Conservation (phyloP, 2,113 vertebrate genomes). For the Myanophis thanlyinensis region DNA sequence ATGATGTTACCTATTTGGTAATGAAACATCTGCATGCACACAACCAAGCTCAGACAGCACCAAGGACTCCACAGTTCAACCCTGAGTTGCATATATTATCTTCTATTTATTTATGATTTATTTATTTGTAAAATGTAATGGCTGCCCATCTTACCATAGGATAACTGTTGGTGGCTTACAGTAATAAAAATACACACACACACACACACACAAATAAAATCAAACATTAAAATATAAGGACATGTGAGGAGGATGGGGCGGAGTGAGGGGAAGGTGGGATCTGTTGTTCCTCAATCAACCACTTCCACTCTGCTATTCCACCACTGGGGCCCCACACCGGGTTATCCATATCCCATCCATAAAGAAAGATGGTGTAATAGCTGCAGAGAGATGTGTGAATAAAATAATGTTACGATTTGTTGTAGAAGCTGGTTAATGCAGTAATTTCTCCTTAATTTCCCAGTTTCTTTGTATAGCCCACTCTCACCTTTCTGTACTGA, state of each 20-base stretch:
- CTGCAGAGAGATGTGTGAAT: background rate
- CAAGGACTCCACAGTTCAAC: background rate
- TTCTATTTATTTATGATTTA: background rate
- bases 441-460: background rate
- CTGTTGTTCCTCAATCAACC: background rate
- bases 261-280: background rate
- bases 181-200: background rate
- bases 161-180: background rate
- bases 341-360: background rate
- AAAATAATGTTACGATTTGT: background rate
- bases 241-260: background rate
- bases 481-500: background rate
- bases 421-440: background rate
- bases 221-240: background rate
- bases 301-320: background rate
- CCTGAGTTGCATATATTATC: background rate
- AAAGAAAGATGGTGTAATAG: background rate
- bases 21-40: background rate
- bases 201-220: background rate
- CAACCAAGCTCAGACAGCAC: background rate
- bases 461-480: background rate
- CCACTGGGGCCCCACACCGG: background rate
- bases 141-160: background rate
- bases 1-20: background rate
- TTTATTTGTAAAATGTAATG: background rate